phyloP scores from a whole-genome alignment of 2,113 vertebrate genomes.

The Paradoxurus hermaphroditus region DNA sequence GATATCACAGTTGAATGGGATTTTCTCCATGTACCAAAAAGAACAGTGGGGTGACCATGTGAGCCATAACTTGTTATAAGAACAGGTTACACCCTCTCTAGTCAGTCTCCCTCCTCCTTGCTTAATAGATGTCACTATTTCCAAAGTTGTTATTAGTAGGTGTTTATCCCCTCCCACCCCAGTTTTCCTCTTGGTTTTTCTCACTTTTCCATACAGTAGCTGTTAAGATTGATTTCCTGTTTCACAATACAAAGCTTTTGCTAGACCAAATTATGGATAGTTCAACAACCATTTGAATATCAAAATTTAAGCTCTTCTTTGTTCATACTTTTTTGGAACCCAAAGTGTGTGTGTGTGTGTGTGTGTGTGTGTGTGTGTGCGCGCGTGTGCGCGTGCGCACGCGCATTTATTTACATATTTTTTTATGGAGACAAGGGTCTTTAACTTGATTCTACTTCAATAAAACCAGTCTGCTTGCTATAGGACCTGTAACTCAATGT shows the following conservation, averaged over 20 bases:
- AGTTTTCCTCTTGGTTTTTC: background rate
- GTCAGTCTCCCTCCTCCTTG: background rate
- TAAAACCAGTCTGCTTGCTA: background rate
- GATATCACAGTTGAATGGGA: background rate
- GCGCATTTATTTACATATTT: background rate
- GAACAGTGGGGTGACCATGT: background rate
- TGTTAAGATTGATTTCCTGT: background rate
- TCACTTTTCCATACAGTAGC: background rate
- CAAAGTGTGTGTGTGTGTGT: background rate
- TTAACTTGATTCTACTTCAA: background rate
- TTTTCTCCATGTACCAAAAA: background rate
- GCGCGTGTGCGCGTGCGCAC: too few species aligned
- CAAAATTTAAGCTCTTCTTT: background rate
- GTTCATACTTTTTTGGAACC: background rate
- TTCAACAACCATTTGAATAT: background rate
- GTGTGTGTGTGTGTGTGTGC: too few species aligned
- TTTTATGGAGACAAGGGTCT: background rate
- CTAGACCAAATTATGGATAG: background rate
- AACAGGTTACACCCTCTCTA: background rate
- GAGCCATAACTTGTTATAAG: background rate
- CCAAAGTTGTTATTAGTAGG: background rate
- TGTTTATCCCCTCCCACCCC: too few species aligned
- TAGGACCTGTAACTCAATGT: background rate
- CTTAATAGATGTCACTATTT: background rate
- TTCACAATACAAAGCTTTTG: background rate